Conservation (phyloP, 2,113 vertebrate species). For the Percina caprodes region DNA sequence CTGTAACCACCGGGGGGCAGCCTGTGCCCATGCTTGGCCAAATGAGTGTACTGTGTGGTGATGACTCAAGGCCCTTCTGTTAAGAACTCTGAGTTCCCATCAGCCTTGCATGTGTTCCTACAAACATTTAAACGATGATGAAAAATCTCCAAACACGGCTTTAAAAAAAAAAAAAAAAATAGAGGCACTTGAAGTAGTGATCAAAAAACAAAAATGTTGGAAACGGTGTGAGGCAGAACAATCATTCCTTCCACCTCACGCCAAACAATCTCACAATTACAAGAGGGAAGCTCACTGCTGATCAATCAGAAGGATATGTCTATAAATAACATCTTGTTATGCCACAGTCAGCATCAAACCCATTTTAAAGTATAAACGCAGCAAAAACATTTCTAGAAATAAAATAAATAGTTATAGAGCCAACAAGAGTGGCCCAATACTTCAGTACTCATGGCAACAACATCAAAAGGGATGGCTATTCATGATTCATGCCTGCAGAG, state of each 20-base stretch:
- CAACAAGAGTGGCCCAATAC: constrained; percentile 4
- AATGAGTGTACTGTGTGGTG: constrained; percentile 57
- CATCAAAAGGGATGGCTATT: constrained; percentile 45
- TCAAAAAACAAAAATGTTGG: constrained; percentile 8
- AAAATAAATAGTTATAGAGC: constrained; percentile 12
- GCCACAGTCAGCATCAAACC: constrained; percentile 4
- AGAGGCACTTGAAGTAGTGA: not conserved
- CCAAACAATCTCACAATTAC: constrained; percentile 29
- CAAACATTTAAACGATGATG: constrained; percentile 77
- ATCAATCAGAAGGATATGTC: constrained; percentile 31
- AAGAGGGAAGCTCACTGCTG: constrained; percentile 32
- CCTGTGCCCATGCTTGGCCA: constrained; percentile 53
- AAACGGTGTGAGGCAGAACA: not conserved
- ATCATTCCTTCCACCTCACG: constrained; percentile 37
- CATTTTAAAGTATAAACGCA: not conserved
- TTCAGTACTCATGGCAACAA: constrained; percentile 58
- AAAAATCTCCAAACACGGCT: constrained; percentile 64
- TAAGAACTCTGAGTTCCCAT: constrained; percentile 81
- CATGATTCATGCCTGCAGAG: constrained; percentile 67
- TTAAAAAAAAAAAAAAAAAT: constrained; percentile 43
- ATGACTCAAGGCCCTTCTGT: constrained; percentile 85
- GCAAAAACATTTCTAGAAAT: constrained; percentile 12
- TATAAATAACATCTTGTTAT: constrained; percentile 60
- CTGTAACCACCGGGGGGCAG: constrained; percentile 79
- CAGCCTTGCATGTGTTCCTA: constrained; percentile 79